Evolutionary conservation across 2,113 vertebrate genomes (phyloP).

Genomic region (Microcebus tavaratra): DNA sequence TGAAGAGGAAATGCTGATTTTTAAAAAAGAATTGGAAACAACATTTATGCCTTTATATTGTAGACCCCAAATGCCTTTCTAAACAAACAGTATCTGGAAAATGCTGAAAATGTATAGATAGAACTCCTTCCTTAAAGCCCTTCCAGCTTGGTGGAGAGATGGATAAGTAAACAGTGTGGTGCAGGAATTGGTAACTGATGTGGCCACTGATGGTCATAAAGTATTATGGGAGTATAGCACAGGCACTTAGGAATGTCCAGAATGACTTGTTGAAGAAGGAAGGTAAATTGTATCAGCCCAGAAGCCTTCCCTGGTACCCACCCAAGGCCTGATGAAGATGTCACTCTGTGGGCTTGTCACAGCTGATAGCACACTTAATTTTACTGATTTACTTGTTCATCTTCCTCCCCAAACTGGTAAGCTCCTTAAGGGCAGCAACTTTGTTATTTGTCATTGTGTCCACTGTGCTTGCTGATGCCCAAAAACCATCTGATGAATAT

Average conservation of each 20-base stretch:
- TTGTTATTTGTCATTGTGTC: not conserved
- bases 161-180: not conserved
- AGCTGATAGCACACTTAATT: not conserved
- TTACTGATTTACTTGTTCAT: not conserved
- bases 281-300: not conserved
- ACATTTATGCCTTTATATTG: not conserved
- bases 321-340: not conserved
- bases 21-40: not conserved
- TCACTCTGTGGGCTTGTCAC: not conserved
- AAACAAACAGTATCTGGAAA: not conserved
- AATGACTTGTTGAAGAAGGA: not conserved
- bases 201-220: not conserved
- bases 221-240: not conserved
- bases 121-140: not conserved
- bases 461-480: not conserved
- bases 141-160: not conserved
- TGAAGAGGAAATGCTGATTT: not conserved
- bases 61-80: not conserved
- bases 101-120: not conserved
- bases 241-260: not conserved
- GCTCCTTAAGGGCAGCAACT: not conserved
- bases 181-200: not conserved
- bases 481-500: not conserved
- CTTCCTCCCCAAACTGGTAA: not conserved
- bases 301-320: not conserved